Percentiles rank a stretch among this genome's conserved stretches.
phyloP scores from a whole-genome alignment of 2,888 invertebrate genomes.

The Steinernema carpocapsae region DNA sequence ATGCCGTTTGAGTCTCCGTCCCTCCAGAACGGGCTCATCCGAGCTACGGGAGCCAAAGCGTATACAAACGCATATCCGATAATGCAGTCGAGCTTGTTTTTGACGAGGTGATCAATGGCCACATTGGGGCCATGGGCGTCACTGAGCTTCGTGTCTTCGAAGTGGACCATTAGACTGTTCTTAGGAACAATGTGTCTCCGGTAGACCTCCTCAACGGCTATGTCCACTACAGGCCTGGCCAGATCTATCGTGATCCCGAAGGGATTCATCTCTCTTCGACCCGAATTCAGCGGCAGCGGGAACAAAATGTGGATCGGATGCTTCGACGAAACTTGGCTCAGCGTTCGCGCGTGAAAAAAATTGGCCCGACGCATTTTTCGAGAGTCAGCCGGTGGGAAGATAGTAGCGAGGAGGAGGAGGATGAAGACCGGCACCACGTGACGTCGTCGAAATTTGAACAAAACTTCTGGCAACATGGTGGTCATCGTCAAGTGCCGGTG shows the following conservation, averaged over 20 bases:
- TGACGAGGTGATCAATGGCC: constrained; percentile 58
- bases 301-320: constrained; percentile 60
- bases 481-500: constrained; percentile 33
- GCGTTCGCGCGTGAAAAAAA: background rate
- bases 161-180: constrained; percentile 53
- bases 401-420: constrained; percentile 1
- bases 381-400: background rate
- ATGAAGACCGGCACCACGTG: constrained; percentile 23
- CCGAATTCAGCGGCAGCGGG: constrained; percentile 53
- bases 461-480: constrained; percentile 26
- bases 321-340: constrained; percentile 41
- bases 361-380: constrained; percentile 16
- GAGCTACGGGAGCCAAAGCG: constrained; percentile 64
- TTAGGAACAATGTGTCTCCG: constrained; percentile 48
- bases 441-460: background rate
- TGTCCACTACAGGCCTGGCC: constrained; percentile 59
- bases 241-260: constrained; percentile 60
- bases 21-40: constrained; percentile 65
- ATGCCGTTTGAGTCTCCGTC: constrained; percentile 69
- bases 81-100: constrained; percentile 62
- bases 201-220: constrained; percentile 62
- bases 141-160: constrained; percentile 57
- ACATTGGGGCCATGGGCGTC: constrained; percentile 67
- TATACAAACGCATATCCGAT: constrained; percentile 66
- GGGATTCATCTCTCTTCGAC: constrained; percentile 57